Percentiles rank a stretch among this genome's conserved stretches.
phyloP scores from a whole-genome alignment of 2,797 vertebrate species.

The Pseudomugil gertrudae region DNA sequence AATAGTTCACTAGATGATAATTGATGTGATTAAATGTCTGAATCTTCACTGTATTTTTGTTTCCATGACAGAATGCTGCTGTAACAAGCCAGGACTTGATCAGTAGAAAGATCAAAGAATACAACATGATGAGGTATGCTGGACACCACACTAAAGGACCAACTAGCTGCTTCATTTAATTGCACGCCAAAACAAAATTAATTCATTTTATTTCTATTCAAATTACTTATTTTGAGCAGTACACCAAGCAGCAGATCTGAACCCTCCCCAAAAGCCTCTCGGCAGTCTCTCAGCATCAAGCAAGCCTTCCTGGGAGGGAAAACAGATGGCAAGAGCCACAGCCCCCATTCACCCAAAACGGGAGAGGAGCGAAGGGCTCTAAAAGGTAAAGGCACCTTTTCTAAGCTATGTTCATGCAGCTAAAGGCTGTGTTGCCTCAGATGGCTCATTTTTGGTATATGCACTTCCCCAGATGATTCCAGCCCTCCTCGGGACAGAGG shows the following conservation, averaged over 20 bases:
- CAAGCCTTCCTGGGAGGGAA: conserved; percentile 89
- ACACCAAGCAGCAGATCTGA: conserved; percentile 89
- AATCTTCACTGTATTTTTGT: neutral
- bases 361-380: conserved; percentile 88
- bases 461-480: conserved; percentile 87
- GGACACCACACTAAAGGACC: neutral
- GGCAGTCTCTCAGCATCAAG: conserved; percentile 91
- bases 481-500: conserved; percentile 95
- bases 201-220: neutral
- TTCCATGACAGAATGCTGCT: conserved; percentile 84
- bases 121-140: conserved; percentile 94
- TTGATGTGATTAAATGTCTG: neutral
- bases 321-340: conserved; percentile 85
- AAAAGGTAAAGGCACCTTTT: conserved; percentile 81
- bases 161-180: neutral
- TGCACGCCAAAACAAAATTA: neutral
- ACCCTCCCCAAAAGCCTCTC: conserved; percentile 89
- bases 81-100: conserved; percentile 95
- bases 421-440: neutral
- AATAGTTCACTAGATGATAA: neutral
- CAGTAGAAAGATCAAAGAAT: conserved; percentile 95
- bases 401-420: neutral
- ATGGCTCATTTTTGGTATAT: conserved; percentile 5
- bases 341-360: conserved; percentile 89
- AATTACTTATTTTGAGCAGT: conserved; percentile 61